Evolutionary conservation across 2,888 invertebrate species (phyloP).

Genomic region (Operophtera brumata): DNA sequence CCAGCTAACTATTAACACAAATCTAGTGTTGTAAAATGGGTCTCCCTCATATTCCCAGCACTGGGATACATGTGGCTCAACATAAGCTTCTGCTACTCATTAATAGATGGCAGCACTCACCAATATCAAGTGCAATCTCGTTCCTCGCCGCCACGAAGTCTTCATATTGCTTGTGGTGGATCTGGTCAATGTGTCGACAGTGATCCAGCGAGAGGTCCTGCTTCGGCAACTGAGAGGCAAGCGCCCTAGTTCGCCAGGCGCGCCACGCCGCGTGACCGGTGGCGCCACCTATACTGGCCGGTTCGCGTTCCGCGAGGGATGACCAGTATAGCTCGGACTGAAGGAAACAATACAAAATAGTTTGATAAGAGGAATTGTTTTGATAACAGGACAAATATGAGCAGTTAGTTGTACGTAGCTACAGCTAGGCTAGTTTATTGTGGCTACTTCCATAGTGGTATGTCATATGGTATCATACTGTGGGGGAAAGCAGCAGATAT

Average conservation of each 20-base stretch:
- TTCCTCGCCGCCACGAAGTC: constrained; percentile 97
- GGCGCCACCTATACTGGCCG: constrained; percentile 64
- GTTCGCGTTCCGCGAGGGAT: constrained; percentile 87
- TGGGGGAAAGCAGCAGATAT: too few relatives aligned
- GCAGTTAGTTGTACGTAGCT: neutral
- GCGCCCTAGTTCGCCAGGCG: constrained; percentile 72
- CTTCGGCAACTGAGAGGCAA: constrained; percentile 94
- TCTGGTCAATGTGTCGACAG: constrained; percentile 91
- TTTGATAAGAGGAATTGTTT: neutral
- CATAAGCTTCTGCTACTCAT: constrained; percentile 33
- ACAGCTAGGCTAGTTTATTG: neutral
- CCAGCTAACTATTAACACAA: too few relatives aligned
- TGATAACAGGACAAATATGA: constrained; percentile 1
- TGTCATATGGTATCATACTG: too few relatives aligned
- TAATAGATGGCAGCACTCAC: constrained; percentile 68
- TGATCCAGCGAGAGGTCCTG: constrained; percentile 95
- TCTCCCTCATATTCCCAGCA: too few relatives aligned
- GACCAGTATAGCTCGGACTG: constrained; percentile 97
- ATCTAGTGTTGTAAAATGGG: too few relatives aligned
- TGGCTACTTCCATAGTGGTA: too few relatives aligned
- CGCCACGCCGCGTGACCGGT: constrained; percentile 70
- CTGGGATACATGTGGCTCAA: too few relatives aligned
- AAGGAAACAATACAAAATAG: constrained; percentile 34
- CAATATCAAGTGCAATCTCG: constrained; percentile 97
- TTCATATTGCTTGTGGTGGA: constrained; percentile 90